Conservation (phyloP, 2,888 invertebrate genomes). For the Tanaodytes sp. region DNA sequence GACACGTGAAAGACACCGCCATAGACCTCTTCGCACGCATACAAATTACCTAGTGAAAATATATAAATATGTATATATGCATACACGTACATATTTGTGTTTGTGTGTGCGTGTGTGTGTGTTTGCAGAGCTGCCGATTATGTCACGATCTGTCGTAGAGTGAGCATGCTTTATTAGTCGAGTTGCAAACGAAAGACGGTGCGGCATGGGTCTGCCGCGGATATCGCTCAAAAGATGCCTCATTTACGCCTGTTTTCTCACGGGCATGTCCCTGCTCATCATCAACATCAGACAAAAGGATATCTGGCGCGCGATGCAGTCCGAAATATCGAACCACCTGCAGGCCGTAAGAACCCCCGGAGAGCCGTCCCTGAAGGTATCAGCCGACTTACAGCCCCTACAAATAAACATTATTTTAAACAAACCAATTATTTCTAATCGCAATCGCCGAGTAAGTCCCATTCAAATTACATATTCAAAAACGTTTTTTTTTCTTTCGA, state of each 20-base stretch:
- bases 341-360: conserved; percentile 28
- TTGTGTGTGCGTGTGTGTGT: conserved; percentile 53
- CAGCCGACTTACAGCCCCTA: neutral
- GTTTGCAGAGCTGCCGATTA: conserved; percentile 27
- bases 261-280: conserved; percentile 75
- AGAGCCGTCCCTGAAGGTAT: conserved; percentile 57
- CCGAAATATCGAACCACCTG: conserved; percentile 61
- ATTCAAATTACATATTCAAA: too few species aligned
- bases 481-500: too few species aligned
- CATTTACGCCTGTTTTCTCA: conserved; percentile 75
- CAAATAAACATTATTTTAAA: neutral
- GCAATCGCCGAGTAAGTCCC: conserved; percentile 4
- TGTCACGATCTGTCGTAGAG: conserved; percentile 26
- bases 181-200: conserved; percentile 32
- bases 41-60: too few species aligned
- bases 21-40: too few species aligned
- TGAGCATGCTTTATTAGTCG: conserved; percentile 38
- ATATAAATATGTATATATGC: too few species aligned
- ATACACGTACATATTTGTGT: too few species aligned
- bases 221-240: conserved; percentile 76
- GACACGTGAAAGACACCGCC: too few species aligned
- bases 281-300: conserved; percentile 74
- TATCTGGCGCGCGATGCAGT: conserved; percentile 68
- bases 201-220: conserved; percentile 76
- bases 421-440: neutral